Evolutionary conservation across 2,888 invertebrate genomes (phyloP), one percentile per base, ranked within the genome.

Genomic region (Coelinius sp.): DNA sequence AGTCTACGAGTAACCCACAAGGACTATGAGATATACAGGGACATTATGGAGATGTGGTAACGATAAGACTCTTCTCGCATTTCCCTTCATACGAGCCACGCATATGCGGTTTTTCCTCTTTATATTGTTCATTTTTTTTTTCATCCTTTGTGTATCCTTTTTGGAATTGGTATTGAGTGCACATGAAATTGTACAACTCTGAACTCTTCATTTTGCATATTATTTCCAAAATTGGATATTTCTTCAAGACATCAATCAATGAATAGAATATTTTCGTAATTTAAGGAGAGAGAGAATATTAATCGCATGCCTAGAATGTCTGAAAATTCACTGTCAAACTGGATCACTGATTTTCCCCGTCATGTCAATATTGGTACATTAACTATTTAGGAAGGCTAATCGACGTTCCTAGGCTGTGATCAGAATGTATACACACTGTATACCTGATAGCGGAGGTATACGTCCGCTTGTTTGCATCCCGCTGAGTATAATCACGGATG

Each of bases 1-100:
- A 78, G 76, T 75, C 74, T 66, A 52, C 22, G 67, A 49, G 53
- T 24, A 73, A 69, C 71, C 73, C 73, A 76, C 74, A 73, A 73
- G 74, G 68, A 77, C 73, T 73, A 52, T 73, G 73, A 74, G 75
- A 76, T 76, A 77, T 72, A 52, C 73, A 59, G 67, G 71, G 77
- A 77, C 78, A 78, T 79, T 79, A 79, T 79, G 77, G 75, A 74
- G 79, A 79, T 79, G 75, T 73, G 75, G 76, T 74, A 70, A 73
- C 76, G 78, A 78, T 78, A 78, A 76, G 70, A 71, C 73, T 73
- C 66, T 53, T 73, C 70, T 74, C 74, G 75, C 71, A 69, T 74
- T 74, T 67, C 73, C 68, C 73, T 76, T 41, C 63, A 63, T 59
- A 52, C 41, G 4, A 22, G 27, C 56, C 38, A 17, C 22, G 38